Base-by-base conservation (phyloP, 2,888 invertebrate species). In the Phragmatobia fuliginosa region DNA sequence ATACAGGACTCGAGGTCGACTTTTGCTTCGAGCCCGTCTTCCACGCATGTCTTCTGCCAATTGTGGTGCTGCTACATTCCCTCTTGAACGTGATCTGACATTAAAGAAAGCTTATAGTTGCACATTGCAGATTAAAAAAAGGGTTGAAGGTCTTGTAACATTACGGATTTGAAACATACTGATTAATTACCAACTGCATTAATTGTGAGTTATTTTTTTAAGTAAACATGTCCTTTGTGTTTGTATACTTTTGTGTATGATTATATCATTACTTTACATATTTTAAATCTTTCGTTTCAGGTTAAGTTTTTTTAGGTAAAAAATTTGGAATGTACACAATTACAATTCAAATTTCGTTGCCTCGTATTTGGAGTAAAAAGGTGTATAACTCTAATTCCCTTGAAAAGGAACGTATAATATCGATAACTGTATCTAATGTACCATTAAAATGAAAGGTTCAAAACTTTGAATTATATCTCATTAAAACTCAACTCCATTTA, bases 1-100 rank as follows among this genome's bases (percentile, higher is more conserved):
- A 86, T 98, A 98, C 0, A 98, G 93, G 1, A 97, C 97, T n/a
- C 98, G 94, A 0, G 98, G 98, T 77, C 98, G 96, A 87, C 98
- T 98, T 95, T 98, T 98, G 93, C 98, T 98, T 64, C 98, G 96
- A 0, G 98, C 97, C 49, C 97, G 87, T 87, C 91, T 84, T 25
- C 91, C 93, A 10, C 94, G 91, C 68, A 89, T 78, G 61, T 94
- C 93, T 32, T 91, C 96, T 83, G 87, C 90, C 60, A 91, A 87
- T 1, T 93, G 92, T 0, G 84, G 86, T 0, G 89, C 95, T 73
- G 96, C 86, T 79, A 96, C 88, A 70, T 93, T 86, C 66, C 88
- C 94, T 78, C 94, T 82, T 25, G 95, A 95, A 56, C 95, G 87
- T 32, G 95, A 95, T 75, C 94, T 94, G 71, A 4, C 68, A 64